Evolutionary conservation across 2,113 vertebrate genomes (phyloP), one percentile per base, ranked within the genome.

Genomic region (Myocastor coypus): DNA sequence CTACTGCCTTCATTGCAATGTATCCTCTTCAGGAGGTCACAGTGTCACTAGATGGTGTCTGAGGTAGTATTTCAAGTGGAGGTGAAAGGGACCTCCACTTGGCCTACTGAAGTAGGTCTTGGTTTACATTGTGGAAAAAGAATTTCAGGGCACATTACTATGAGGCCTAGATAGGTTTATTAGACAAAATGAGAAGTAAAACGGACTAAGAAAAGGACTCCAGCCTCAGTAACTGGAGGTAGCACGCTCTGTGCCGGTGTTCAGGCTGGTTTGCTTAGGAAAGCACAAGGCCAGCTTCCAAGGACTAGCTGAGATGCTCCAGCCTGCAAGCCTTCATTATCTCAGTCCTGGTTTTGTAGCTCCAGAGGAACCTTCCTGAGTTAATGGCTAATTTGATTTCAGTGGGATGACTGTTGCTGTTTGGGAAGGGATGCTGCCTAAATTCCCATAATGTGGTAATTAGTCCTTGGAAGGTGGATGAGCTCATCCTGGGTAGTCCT

Each of bases 11-110:
- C 50, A 5, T 30, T 66, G 8, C 10, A 12, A 2, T 75, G 1
- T 7, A 46, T 78, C 95, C 50, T 52, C 61, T 91, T 94, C 55
- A 91, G 17, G 20, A 95, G 19, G 42, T 73, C n/a, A 86, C 42
- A 50, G 4, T 46, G 17, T 78, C 42, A 50, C 42, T 50, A 46
- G 13, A 19, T 78, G 75, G 7, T 50, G 42, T 50, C 26, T 78
- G 42, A 78, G 75, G 40, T 69, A 37, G 69, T 22, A 20, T 46
- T 50, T 42, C 75, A 32, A 30, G 30, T n/a, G n/a, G 40, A 77
- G 42, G 42, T 32, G 42, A 50, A 17, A 3, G 75, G 28, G n/a
- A 17, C 42, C 26, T 50, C 75, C 14, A 30, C 28, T 78, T 78
- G 28, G 6, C 28, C 26, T 30, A 77, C 28, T 78, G 28, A 50